Conservation (phyloP, 30 jellyfish, hydroid and myxozoan genomes). For the Aurelia coerulea region DNA sequence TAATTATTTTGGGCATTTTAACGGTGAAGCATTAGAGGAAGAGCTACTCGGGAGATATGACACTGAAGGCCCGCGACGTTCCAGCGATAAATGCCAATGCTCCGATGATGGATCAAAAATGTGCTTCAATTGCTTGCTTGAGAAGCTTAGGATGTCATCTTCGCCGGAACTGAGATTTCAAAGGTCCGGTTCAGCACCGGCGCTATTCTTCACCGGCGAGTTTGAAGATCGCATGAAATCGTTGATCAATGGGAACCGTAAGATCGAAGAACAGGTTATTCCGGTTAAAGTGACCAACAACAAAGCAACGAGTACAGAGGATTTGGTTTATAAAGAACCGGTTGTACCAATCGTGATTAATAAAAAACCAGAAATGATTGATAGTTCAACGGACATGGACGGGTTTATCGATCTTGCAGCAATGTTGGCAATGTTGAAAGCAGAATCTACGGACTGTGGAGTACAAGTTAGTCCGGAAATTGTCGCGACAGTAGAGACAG, state of each 20-base stretch:
- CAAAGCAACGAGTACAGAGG: slow-evolving; percentile 29
- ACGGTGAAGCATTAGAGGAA: not conserved
- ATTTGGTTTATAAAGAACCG: not conserved
- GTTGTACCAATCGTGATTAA: not conserved
- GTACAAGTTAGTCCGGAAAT: not conserved
- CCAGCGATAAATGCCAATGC: slow-evolving; percentile 30
- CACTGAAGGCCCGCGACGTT: not conserved
- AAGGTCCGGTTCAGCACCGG: slow-evolving; percentile 48
- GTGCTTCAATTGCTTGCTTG: slow-evolving; percentile 29
- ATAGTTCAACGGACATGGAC: not conserved
- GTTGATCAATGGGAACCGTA: not conserved
- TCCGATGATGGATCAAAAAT: slow-evolving; percentile 5
- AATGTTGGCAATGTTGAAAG: not conserved
- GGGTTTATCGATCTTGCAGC: not conserved
- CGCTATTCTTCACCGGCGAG: slow-evolving; percentile 8
- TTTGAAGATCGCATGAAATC: not conserved
- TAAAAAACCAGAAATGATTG: not conserved
- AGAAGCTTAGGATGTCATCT: not conserved
- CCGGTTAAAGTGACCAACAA: not conserved
- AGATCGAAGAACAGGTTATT: not conserved
- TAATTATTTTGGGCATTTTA: not conserved
- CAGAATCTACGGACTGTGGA: not conserved
- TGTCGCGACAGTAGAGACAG: not conserved
- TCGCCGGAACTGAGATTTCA: not conserved
- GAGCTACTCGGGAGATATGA: not conserved